phyloP scores from a whole-genome alignment of 2,888 invertebrate genomes.

The Rugalucina vietnamica region DNA sequence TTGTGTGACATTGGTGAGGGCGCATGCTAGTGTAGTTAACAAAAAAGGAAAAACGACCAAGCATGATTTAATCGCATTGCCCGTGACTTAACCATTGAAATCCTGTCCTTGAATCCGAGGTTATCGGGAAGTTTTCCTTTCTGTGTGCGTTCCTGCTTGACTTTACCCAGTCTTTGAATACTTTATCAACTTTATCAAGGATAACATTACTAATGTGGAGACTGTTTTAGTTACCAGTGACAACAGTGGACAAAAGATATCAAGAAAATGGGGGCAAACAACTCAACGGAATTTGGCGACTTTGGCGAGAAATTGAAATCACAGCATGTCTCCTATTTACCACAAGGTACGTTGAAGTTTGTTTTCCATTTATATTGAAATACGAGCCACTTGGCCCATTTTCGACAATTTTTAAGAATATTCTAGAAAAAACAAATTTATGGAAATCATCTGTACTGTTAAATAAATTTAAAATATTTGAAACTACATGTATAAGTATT shows the following conservation, averaged over 20 bases:
- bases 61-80: background rate
- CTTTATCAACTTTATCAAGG: background rate
- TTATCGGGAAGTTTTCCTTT: background rate
- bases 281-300: conserved; percentile 52
- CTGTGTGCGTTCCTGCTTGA: background rate
- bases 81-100: background rate
- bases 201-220: background rate
- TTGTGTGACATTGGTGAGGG: too few species aligned
- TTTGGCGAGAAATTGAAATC: conserved; percentile 35
- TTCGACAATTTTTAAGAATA: too few species aligned
- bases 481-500: too few species aligned
- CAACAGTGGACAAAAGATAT: conserved; percentile 10
- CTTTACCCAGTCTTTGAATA: background rate
- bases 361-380: too few species aligned
- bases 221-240: background rate
- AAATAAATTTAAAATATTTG: too few species aligned
- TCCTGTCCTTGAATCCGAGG: background rate
- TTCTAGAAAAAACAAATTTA: too few species aligned
- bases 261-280: conserved; percentile 62
- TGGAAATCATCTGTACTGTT: too few species aligned
- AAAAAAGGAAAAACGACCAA: background rate
- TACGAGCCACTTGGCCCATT: too few species aligned
- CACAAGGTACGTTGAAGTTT: conserved; percentile 50
- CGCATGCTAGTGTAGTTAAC: background rate
- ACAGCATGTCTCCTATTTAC: conserved; percentile 31